Conservation (phyloP, 2,888 invertebrate species). For the Rapana venosa region DNA sequence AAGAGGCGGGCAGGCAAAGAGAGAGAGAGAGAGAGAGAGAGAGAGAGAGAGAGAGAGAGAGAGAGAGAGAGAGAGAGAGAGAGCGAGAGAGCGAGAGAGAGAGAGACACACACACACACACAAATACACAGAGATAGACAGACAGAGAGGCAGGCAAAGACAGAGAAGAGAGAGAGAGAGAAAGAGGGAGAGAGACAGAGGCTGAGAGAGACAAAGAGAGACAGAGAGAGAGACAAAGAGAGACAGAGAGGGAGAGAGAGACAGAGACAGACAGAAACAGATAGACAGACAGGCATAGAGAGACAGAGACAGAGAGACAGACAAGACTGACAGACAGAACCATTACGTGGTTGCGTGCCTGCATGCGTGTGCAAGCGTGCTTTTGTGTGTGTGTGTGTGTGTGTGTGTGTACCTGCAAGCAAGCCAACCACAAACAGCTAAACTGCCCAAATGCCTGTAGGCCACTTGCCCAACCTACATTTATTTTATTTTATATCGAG, state of each 20-base stretch:
- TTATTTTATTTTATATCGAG: too few relatives aligned
- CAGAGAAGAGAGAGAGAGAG: neutral
- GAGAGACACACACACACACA: neutral
- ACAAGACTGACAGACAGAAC: too few relatives aligned
- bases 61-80: neutral
- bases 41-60: neutral
- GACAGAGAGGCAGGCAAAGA: neutral
- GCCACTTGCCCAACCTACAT: too few relatives aligned
- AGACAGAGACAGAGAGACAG: neutral
- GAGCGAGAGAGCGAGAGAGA: neutral
- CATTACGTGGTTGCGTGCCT: too few relatives aligned
- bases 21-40: neutral
- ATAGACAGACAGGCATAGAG: neutral
- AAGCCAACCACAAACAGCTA: too few relatives aligned
- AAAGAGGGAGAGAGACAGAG: neutral
- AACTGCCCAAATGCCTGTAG: too few relatives aligned
- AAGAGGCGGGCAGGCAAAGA: neutral
- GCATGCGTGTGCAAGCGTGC: too few relatives aligned
- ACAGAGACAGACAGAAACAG: neutral
- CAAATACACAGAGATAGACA: neutral
- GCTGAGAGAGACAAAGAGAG: neutral
- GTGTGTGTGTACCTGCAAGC: too few relatives aligned
- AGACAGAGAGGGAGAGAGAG: neutral
- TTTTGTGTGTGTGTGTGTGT: too few relatives aligned
- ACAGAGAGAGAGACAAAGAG: neutral